These are phyloP conservation scores for Venustoraphidia nigricollis DNA, from an alignment of 2,888 invertebrate species.

Conservation along the genomic window DNA sequence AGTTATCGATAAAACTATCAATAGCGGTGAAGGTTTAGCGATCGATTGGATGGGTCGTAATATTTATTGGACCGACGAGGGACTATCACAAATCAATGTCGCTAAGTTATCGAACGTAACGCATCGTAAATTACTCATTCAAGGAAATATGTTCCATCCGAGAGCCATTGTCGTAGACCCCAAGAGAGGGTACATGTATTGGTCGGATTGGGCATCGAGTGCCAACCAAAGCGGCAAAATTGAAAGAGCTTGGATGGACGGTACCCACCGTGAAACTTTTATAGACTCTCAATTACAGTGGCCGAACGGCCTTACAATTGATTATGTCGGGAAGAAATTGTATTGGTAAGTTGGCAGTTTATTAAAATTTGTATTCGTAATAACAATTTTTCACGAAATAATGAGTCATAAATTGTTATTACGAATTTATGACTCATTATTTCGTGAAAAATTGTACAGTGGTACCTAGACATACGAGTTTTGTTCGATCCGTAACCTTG, in stretches of 20 bases:
- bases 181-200: constrained; percentile 56
- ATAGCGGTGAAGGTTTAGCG: constrained; percentile 58
- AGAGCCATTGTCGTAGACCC: constrained; percentile 47
- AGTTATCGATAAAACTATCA: constrained; percentile 39
- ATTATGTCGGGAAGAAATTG: constrained; percentile 34
- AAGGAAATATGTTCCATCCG: constrained; percentile 39
- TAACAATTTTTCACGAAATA: not conserved
- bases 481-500: too few relatives aligned
- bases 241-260: constrained; percentile 61
- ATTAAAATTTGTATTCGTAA: not conserved
- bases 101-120: constrained; percentile 43
- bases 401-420: too few relatives aligned
- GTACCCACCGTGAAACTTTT: constrained; percentile 39
- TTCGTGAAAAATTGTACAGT: too few relatives aligned
- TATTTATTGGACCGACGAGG: constrained; percentile 73
- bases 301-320: constrained; percentile 65
- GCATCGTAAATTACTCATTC: constrained; percentile 37
- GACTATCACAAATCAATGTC: constrained; percentile 49
- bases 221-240: constrained; percentile 36
- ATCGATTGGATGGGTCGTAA: constrained; percentile 73
- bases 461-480: too few relatives aligned
- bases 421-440: too few relatives aligned
- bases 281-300: constrained; percentile 40
- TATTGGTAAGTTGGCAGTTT: constrained; percentile 33
- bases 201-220: constrained; percentile 52